These are phyloP conservation scores for Nomada flava DNA, from an alignment of 2,888 invertebrate genomes.

Conservation along the genomic window DNA sequence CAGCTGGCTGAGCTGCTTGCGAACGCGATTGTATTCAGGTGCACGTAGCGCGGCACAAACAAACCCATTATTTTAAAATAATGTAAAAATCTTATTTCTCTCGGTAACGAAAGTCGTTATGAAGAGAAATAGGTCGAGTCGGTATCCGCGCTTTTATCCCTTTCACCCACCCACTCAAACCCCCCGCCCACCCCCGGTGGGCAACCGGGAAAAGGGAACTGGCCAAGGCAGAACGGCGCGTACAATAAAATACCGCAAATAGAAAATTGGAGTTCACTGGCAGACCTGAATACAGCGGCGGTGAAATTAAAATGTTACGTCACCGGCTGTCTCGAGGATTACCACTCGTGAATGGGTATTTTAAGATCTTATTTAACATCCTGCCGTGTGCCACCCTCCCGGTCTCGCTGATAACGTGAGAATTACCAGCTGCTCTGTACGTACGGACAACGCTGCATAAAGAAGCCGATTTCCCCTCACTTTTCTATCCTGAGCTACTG, in stretches of 20 bases:
- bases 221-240: slow-evolving; percentile 6
- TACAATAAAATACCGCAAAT: slow-evolving; percentile 52
- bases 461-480: background rate
- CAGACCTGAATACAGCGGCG: slow-evolving; percentile 22
- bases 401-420: slow-evolving; percentile 68
- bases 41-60: slow-evolving; percentile 42
- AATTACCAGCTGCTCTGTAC: slow-evolving; percentile 60
- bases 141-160: slow-evolving; percentile 42
- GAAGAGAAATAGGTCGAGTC: slow-evolving; percentile 56
- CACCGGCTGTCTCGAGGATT: slow-evolving; percentile 56
- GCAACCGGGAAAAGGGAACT: slow-evolving; percentile 17
- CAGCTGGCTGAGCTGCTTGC: background rate
- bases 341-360: slow-evolving; percentile 56
- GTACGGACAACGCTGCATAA: slow-evolving; percentile 46
- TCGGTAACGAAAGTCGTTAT: slow-evolving; percentile 54
- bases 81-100: slow-evolving; percentile 57
- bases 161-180: background rate
- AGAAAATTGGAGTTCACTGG: slow-evolving; percentile 49
- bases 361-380: slow-evolving; percentile 69
- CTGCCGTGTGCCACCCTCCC: slow-evolving; percentile 27
- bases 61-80: slow-evolving; percentile 59
- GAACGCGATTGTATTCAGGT: slow-evolving; percentile 25
- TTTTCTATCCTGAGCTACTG: slow-evolving; percentile 1
- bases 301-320: slow-evolving; percentile 61
- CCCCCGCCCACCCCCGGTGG: background rate